These are phyloP conservation scores for Megalurothrips usitatus DNA, from an alignment of 2,888 invertebrate species.

Conservation along the genomic window DNA sequence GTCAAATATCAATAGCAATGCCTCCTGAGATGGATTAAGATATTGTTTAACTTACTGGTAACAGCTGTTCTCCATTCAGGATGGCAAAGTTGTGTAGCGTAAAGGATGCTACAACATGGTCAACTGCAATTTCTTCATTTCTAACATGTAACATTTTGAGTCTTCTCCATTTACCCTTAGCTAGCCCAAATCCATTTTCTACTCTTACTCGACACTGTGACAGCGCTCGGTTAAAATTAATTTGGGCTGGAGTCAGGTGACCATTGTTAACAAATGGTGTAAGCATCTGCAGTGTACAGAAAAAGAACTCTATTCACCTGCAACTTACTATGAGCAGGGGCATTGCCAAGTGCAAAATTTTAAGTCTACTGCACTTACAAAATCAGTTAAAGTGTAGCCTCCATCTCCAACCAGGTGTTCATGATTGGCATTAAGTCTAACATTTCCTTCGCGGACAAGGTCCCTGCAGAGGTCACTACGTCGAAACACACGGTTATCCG, in stretches of 20 bases:
- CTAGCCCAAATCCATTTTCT: neutral
- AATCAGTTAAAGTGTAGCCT: neutral
- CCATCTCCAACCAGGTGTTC: neutral
- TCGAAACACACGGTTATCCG: neutral
- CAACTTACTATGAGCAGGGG: neutral
- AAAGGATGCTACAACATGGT: neutral
- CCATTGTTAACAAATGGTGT: neutral
- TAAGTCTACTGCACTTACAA: neutral
- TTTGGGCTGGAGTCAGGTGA: neutral
- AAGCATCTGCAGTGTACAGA: neutral
- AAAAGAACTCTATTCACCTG: neutral
- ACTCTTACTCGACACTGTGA: neutral
- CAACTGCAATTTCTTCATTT: neutral
- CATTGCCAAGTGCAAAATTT: neutral
- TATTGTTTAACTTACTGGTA: neutral
- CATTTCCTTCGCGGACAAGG: neutral
- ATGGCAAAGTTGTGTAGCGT: neutral
- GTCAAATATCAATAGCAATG: neutral
- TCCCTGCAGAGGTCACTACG: neutral
- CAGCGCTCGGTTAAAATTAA: neutral
- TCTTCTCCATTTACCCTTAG: neutral
- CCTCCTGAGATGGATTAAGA: neutral
- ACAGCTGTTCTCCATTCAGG: neutral
- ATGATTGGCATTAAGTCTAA: neutral
- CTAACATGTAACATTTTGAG: neutral